A percentile compares a stretch with the other conserved stretches of the same genome.
Evolutionary conservation across 1,140 invertebrate species (phyloP).

Genomic region (Adoxophyes honmai): DNA sequence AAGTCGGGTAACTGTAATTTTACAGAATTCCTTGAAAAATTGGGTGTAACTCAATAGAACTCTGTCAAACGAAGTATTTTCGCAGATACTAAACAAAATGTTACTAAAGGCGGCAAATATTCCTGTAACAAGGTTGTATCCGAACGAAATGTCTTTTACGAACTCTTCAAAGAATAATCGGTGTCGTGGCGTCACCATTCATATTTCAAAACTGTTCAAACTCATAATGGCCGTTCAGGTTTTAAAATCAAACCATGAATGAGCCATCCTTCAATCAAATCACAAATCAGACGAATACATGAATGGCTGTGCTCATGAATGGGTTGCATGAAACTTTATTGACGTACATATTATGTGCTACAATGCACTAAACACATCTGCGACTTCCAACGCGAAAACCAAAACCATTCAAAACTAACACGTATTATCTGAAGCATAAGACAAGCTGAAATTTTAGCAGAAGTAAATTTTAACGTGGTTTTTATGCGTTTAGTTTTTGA

Average conservation of each 20-base stretch:
- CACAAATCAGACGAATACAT: conserved; percentile 35
- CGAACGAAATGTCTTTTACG: too few relatives aligned
- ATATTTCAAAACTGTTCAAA: too few relatives aligned
- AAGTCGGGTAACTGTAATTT: too few relatives aligned
- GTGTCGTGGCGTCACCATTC: too few relatives aligned
- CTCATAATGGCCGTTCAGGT: not conserved
- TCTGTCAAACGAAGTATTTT: too few relatives aligned
- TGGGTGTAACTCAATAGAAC: too few relatives aligned
- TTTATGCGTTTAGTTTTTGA: not conserved
- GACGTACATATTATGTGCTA: conserved; percentile 33
- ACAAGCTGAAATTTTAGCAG: not conserved
- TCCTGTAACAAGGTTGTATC: too few relatives aligned
- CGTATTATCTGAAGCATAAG: not conserved
- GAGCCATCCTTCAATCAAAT: conserved; percentile 33
- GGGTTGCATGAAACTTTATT: conserved; percentile 37
- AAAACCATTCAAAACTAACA: not conserved
- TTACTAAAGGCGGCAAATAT: too few relatives aligned
- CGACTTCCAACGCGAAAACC: not conserved
- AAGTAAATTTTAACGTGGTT: not conserved
- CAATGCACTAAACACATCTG: conserved; percentile 14
- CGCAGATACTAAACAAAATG: too few relatives aligned
- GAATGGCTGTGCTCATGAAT: conserved; percentile 45
- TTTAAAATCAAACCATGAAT: conserved; percentile 24
- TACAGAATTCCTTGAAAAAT: too few relatives aligned
- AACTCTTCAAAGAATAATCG: too few relatives aligned